phyloP scores from a whole-genome alignment of 2,797 vertebrate species.

The Sebastolobus alascanus region DNA sequence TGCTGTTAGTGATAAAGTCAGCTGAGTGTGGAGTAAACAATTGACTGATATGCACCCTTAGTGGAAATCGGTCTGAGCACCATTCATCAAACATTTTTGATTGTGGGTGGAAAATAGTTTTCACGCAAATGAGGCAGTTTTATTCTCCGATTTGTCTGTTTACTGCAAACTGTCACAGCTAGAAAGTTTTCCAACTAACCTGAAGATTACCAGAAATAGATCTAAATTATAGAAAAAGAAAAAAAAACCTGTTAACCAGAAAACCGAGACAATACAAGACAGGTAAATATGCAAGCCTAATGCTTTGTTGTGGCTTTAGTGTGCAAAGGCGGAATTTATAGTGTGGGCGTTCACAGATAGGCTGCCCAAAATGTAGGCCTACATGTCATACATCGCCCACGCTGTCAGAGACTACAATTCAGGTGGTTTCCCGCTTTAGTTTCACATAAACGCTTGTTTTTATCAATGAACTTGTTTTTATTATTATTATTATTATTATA shows the following conservation, averaged over 20 bases:
- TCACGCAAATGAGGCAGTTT: background rate
- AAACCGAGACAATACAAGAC: slow-evolving; percentile 40
- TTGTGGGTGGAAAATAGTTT: background rate
- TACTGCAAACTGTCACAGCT: background rate
- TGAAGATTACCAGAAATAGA: slow-evolving; percentile 22
- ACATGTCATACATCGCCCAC: slow-evolving; percentile 56
- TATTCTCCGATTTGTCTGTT: background rate
- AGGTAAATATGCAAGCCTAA: slow-evolving; percentile 49
- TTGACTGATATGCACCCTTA: background rate
- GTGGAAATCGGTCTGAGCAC: background rate
- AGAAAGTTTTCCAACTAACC: slow-evolving; percentile 9
- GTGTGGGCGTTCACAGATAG: slow-evolving; percentile 79
- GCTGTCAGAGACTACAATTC: slow-evolving; percentile 48
- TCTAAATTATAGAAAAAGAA: background rate
- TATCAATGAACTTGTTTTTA: slow-evolving; percentile 67
- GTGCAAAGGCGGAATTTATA: slow-evolving; percentile 58
- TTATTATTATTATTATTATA: too few relatives aligned
- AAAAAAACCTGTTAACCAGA: slow-evolving; percentile 6
- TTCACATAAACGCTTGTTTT: slow-evolving; percentile 75
- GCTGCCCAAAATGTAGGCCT: slow-evolving; percentile 58
- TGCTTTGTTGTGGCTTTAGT: slow-evolving; percentile 76
- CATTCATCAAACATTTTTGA: background rate
- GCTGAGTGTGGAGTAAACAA: background rate
- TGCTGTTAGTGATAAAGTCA: background rate
- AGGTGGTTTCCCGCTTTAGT: slow-evolving; percentile 79